A percentile compares a stretch with the other conserved stretches of the same genome.
Conservation (phyloP, 2,113 vertebrate genomes). For the Argyrosomus japonicus region DNA sequence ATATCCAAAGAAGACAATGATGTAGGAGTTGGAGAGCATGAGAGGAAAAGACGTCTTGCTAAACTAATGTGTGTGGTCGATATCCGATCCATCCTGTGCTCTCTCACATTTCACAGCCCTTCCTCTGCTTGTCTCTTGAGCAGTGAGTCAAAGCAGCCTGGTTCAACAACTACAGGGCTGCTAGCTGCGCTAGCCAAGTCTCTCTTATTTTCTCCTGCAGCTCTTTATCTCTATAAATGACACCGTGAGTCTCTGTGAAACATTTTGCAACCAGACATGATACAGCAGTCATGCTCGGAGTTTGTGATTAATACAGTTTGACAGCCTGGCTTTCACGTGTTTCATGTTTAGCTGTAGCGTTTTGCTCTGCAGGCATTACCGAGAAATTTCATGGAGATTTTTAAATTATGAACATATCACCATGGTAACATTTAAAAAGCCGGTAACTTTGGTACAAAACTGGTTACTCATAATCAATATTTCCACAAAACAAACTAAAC, state of each 20-base stretch:
- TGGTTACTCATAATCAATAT: background rate
- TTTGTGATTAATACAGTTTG: conserved; percentile 11
- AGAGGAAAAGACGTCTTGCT: conserved; percentile 56
- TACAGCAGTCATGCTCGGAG: background rate
- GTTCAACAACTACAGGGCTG: conserved; percentile 21
- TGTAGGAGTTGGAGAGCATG: conserved; percentile 50
- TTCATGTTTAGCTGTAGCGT: background rate
- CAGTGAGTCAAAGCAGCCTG: conserved; percentile 40
- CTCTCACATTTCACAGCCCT: conserved; percentile 59
- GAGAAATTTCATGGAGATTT: background rate
- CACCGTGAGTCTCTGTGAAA: background rate
- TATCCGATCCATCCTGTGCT: conserved; percentile 52
- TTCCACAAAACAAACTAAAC: too few relatives aligned
- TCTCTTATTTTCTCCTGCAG: background rate
- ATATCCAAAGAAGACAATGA: conserved; percentile 43
- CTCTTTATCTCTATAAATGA: conserved; percentile 14
- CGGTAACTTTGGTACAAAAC: background rate
- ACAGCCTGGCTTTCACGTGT: background rate
- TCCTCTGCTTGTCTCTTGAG: conserved; percentile 27
- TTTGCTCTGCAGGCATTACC: background rate
- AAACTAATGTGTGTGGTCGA: conserved; percentile 63
- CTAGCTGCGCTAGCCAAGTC: conserved; percentile 7
- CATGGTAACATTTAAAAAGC: background rate
- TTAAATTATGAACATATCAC: background rate
- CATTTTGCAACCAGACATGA: conserved; percentile 13